A percentile compares a stretch with the other conserved stretches of the same genome.
Conservation (phyloP, 2,888 invertebrate genomes). For the Cantharis nigra region DNA sequence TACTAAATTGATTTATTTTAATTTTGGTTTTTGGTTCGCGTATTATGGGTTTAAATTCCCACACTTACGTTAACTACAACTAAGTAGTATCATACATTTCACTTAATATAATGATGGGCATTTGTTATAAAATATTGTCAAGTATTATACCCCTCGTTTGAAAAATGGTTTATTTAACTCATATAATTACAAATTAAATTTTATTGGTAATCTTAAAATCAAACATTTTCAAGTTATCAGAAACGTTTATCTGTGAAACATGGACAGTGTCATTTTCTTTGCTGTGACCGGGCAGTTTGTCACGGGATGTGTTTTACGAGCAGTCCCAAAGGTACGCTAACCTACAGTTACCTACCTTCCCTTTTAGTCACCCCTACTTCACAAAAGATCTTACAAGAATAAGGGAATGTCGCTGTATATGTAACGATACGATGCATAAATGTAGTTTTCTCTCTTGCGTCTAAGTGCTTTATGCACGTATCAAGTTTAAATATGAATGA, state of each 20-base stretch:
- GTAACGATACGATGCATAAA: slow-evolving; percentile 26
- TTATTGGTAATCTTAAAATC: neutral
- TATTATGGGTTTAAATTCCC: too few relatives aligned
- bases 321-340: slow-evolving; percentile 56
- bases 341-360: slow-evolving; percentile 56
- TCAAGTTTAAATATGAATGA: slow-evolving; percentile 16
- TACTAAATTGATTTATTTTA: too few relatives aligned
- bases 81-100: neutral
- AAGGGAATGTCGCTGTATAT: slow-evolving; percentile 26
- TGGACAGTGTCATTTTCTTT: slow-evolving; percentile 28
- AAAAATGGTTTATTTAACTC: neutral
- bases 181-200: neutral
- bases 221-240: slow-evolving; percentile 12
- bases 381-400: slow-evolving; percentile 28
- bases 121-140: too few relatives aligned
- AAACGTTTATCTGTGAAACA: slow-evolving; percentile 19
- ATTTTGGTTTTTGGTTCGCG: too few relatives aligned
- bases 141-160: neutral
- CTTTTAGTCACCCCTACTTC: slow-evolving; percentile 50
- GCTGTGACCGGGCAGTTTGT: slow-evolving; percentile 47
- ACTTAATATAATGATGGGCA: neutral
- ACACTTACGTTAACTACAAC: too few relatives aligned
- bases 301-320: slow-evolving; percentile 57
- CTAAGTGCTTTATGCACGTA: slow-evolving; percentile 26
- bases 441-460: slow-evolving; percentile 23